Percentiles rank a stretch among this genome's conserved stretches.
phyloP scores from a whole-genome alignment of 2,797 vertebrate species.

The Anas acuta region DNA sequence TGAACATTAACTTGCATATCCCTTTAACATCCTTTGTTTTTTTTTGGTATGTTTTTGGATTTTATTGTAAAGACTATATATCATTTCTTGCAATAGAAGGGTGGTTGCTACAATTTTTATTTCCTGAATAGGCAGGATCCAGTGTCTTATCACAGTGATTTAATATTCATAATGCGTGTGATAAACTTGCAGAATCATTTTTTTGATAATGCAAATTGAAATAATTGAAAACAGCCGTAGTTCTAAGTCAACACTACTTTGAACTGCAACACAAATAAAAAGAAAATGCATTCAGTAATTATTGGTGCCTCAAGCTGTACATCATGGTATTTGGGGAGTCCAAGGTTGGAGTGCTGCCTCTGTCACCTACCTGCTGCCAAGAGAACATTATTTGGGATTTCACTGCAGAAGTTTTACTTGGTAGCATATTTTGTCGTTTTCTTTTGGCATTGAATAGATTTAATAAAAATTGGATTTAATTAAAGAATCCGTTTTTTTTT shows the following conservation, averaged over 20 bases:
- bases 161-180: neutral
- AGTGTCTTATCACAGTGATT: neutral
- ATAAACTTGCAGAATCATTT: neutral
- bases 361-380: neutral
- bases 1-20: neutral
- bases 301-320: neutral
- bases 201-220: neutral
- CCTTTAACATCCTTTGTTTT: neutral
- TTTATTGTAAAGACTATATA: neutral
- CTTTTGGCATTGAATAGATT: neutral
- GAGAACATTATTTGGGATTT: neutral
- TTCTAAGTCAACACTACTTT: neutral
- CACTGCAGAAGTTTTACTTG: neutral
- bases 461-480: neutral
- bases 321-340: neutral
- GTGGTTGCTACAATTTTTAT: neutral
- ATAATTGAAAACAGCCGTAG: neutral
- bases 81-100: neutral
- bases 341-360: neutral
- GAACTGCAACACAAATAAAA: neutral
- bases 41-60: neutral
- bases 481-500: accelerated
- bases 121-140: neutral
- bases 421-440: neutral
- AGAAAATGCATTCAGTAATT: neutral